A percentile compares a stretch with the other conserved stretches of the same genome.
Conservation (phyloP, 2,797 vertebrate genomes). For the Rousettus madagascariensis region DNA sequence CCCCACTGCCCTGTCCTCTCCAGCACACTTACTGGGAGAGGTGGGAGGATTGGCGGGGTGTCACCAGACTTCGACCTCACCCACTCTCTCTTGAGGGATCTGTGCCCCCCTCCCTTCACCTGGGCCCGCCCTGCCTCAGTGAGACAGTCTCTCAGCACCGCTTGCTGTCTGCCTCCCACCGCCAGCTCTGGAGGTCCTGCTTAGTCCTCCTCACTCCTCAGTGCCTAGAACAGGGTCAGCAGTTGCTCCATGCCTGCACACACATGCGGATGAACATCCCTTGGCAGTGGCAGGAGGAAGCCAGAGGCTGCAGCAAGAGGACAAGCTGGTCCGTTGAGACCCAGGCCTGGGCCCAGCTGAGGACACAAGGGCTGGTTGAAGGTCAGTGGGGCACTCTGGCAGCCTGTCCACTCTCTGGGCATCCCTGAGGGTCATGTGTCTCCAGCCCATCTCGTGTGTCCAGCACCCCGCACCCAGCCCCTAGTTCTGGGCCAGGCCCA, state of each 20-base stretch:
- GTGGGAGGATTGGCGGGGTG: accelerated
- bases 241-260: neutral
- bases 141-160: neutral
- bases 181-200: neutral
- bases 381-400: accelerated
- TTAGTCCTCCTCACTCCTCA: no score
- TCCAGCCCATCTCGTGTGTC: neutral
- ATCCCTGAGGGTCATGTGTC: neutral
- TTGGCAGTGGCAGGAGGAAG: neutral
- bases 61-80: neutral
- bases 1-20: no score
- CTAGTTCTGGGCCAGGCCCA: neutral
- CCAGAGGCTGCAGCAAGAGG: neutral
- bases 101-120: neutral
- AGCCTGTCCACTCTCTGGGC: neutral
- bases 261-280: neutral
- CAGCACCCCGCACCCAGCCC: neutral
- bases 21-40: neutral
- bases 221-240: neutral
- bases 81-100: neutral
- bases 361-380: neutral
- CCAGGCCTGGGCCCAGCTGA: neutral
- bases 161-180: neutral
- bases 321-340: neutral
- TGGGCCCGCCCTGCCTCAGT: neutral